A percentile compares a stretch with the other conserved stretches of the same genome.
Conservation (phyloP, 2,113 vertebrate genomes). For the Rafetus swinhoei region DNA sequence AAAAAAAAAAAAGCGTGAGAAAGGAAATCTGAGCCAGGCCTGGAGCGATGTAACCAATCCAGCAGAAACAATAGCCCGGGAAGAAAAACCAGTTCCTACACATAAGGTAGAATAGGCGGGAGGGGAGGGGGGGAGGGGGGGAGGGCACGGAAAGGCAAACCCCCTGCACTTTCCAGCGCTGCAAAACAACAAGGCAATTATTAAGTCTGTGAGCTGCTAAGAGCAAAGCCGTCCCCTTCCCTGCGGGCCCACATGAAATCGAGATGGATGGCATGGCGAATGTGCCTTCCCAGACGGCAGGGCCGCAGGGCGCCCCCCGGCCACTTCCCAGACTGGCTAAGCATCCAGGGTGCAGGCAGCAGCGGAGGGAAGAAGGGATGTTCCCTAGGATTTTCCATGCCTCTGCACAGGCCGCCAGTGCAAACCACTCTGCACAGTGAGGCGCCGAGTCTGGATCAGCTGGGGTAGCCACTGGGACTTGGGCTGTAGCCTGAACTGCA, state of each 20-base stretch:
- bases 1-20: conserved; percentile 68
- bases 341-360: not conserved
- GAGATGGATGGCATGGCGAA: not conserved
- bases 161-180: not conserved
- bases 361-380: not conserved
- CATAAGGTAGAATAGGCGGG: conserved; percentile 57
- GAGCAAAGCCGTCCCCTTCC: not conserved
- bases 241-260: not conserved
- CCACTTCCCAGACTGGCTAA: not conserved
- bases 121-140: conserved; percentile 37
- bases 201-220: not conserved
- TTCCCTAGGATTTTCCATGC: not conserved
- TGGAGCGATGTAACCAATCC: conserved; percentile 69
- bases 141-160: conserved; percentile 9
- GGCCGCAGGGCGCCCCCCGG: not conserved
- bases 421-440: not conserved
- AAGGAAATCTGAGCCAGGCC: conserved; percentile 75
- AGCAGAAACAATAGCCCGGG: conserved; percentile 74
- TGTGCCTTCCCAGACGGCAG: not conserved
- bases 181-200: not conserved
- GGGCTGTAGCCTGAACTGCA: not conserved
- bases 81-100: conserved; percentile 76
- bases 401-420: not conserved
- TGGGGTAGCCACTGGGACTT: not conserved
- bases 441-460: not conserved